These are phyloP conservation scores for Asteroscopus sphinx DNA, from an alignment of 2,888 invertebrate species.

Conservation along the genomic window DNA sequence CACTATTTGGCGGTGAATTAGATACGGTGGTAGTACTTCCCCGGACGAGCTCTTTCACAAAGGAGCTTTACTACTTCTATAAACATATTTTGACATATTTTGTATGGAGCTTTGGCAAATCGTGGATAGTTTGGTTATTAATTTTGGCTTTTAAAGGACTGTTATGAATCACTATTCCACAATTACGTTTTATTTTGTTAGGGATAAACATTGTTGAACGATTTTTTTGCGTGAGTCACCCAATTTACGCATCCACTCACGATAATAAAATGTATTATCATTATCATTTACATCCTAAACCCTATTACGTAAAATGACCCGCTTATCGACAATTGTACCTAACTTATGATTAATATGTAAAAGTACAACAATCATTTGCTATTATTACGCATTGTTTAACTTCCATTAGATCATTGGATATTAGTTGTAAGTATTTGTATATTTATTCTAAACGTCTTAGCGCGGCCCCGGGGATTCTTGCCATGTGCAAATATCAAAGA, in stretches of 20 bases:
- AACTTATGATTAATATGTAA: conserved; percentile 13
- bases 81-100: too few relatives aligned
- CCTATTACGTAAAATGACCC: conserved; percentile 11
- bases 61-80: too few relatives aligned
- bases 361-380: conserved; percentile 31
- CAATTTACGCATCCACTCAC: conserved; percentile 5
- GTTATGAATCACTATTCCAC: too few relatives aligned
- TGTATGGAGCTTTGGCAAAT: too few relatives aligned
- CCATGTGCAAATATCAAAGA: conserved; percentile 64
- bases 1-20: too few relatives aligned
- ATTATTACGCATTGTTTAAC: conserved; percentile 46
- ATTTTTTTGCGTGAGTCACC: not conserved
- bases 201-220: too few relatives aligned
- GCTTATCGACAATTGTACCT: conserved; percentile 15
- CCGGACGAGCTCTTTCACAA: too few relatives aligned
- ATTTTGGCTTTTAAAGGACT: too few relatives aligned
- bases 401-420: conserved; percentile 48
- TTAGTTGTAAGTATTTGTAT: conserved; percentile 53
- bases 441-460: conserved; percentile 47
- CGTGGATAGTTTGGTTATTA: too few relatives aligned
- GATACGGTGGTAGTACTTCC: too few relatives aligned
- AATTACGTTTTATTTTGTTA: too few relatives aligned
- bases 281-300: conserved; percentile 8
- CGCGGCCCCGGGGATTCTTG: conserved; percentile 50
- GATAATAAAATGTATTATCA: conserved; percentile 29